Conservation (phyloP, 2,888 invertebrate species). For the Escarpia spicata region DNA sequence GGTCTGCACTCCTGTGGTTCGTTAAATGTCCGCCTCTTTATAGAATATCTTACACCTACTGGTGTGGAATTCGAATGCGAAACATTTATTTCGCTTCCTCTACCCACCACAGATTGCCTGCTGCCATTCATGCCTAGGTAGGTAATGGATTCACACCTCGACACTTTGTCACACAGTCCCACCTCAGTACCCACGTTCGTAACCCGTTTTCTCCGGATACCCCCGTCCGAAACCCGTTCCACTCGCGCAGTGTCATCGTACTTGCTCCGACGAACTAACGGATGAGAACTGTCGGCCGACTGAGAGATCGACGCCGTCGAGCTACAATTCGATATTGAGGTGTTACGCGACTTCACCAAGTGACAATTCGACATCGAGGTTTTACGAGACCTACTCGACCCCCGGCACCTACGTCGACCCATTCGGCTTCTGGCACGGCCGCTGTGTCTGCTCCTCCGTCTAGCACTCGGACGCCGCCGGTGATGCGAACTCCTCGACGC, state of each 20-base stretch:
- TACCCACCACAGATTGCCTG: background rate
- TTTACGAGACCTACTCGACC: background rate
- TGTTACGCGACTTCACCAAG: background rate
- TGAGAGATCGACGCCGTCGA: background rate
- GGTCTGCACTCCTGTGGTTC: background rate
- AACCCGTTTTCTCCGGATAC: background rate
- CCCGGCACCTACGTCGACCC: background rate
- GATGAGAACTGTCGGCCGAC: background rate
- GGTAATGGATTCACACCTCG: background rate
- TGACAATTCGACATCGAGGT: background rate
- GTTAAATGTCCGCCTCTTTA: background rate
- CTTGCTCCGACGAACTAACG: background rate
- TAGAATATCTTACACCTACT: background rate
- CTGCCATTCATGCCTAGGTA: background rate
- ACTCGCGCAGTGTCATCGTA: background rate
- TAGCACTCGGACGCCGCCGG: too few species aligned
- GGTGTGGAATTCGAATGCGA: background rate
- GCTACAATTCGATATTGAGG: background rate
- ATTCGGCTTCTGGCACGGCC: too few species aligned
- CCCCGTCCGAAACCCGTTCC: background rate
- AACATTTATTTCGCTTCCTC: background rate
- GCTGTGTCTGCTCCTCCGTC: too few species aligned
- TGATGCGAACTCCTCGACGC: too few species aligned
- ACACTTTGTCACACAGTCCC: background rate
- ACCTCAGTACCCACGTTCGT: background rate